These are phyloP conservation scores for Andrena dorsata DNA, from an alignment of 2,888 invertebrate species.

Conservation along the genomic window DNA sequence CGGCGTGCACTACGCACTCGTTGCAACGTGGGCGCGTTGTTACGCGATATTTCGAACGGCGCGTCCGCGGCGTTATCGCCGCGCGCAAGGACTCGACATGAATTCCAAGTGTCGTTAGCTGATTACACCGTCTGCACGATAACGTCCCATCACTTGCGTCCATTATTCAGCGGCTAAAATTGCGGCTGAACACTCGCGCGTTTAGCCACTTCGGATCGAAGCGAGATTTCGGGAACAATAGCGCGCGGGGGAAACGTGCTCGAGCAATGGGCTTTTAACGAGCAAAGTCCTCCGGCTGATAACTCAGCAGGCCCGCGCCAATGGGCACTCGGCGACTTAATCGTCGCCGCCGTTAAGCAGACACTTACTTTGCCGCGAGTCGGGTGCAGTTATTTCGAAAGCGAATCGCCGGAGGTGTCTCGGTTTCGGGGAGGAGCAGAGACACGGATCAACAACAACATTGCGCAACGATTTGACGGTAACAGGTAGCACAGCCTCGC, in stretches of 20 bases:
- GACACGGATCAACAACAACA: slow-evolving; percentile 7
- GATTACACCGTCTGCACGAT: slow-evolving; percentile 49
- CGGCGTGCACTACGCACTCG: slow-evolving; percentile 18
- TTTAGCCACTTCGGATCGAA: neutral
- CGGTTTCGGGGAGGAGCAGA: neutral
- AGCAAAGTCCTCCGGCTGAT: neutral
- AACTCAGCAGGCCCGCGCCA: neutral
- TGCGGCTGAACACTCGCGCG: neutral
- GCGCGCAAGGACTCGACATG: slow-evolving; percentile 61
- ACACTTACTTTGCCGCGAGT: neutral
- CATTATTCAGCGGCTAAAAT: slow-evolving; percentile 16
- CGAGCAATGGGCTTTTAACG: slow-evolving; percentile 4
- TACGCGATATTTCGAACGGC: slow-evolving; percentile 62
- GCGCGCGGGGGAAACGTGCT: neutral
- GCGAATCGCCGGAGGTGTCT: neutral
- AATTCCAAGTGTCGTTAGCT: slow-evolving; percentile 55
- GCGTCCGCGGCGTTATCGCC: slow-evolving; percentile 59
- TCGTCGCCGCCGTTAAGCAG: neutral
- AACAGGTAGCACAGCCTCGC: slow-evolving; percentile 60
- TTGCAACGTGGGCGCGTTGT: slow-evolving; percentile 65
- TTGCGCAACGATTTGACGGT: slow-evolving; percentile 44
- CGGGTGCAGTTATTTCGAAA: slow-evolving; percentile 1
- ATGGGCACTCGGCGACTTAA: slow-evolving; percentile 1
- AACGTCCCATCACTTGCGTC: slow-evolving; percentile 33
- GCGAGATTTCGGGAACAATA: neutral